Base-by-base conservation (phyloP, 2,113 vertebrate genomes). In the Leptocoma aspasia region DNA sequence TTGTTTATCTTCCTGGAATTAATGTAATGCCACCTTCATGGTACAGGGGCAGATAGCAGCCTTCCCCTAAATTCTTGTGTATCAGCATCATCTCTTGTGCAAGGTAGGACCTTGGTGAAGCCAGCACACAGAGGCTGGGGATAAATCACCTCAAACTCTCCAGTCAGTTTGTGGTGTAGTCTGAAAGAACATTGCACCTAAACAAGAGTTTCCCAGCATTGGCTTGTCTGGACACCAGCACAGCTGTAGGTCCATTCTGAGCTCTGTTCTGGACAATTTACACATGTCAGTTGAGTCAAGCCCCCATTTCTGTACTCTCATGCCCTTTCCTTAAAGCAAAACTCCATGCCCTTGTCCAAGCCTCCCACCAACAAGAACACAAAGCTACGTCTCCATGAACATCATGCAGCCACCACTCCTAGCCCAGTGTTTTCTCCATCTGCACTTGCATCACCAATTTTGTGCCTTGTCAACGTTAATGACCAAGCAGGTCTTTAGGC, bases 241-340 rank as follows among this genome's bases (percentile, higher is more conserved):
- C 5, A 35, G 35, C 19, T 90, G 20, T 4, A 70, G n/a, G 42
- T 35, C 64, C 27, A 24, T 54, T 86, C 15, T 78, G 10, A 91
- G 20, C 23, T 33, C 45, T 59, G 13, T 35, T 92, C 56, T 63
- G 52, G 26, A 50, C 33, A 73, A 66, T 57, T 61, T 35, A 28
- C 19, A 26, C 3, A 1, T 6, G 5, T 20, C 75, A 77, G 9
- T 50, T 10, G 68, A 65, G 15, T 30, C 33, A 42, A 1, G 0
- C 3, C 8, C 54, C 4, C 42, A 16, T 20, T 57, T 61, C 17
- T 65, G 7, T 12, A 39, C 20, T 3, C 11, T 41, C 24, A 37
- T 2, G n/a, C 8, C 6, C 4, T n/a, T 73, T 30, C 24, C 53
- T 61, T 41, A 41, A 19, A 64, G 26, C 3, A 77, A 37, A 77